These are phyloP conservation scores for Corydoras sp. DNA, from an alignment of 2,113 vertebrate genomes.

Conservation along the genomic window DNA sequence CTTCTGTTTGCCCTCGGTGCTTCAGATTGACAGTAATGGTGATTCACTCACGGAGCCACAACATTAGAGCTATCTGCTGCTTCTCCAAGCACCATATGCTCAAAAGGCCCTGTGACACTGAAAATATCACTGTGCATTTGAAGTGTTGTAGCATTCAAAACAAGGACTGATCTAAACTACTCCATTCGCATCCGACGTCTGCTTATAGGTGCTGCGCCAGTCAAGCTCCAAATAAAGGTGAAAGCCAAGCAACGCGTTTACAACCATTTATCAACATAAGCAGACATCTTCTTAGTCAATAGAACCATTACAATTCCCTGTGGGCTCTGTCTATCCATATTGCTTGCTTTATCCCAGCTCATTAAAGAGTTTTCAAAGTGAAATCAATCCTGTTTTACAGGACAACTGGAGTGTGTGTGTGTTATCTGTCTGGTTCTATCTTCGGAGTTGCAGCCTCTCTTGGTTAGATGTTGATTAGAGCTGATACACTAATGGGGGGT, in stretches of 20 bases:
- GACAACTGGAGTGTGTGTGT: not conserved
- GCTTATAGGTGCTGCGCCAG: not conserved
- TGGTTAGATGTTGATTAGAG: too few relatives aligned
- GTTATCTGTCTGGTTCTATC: too few relatives aligned
- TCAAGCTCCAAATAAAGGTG: conserved; percentile 30
- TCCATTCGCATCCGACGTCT: not conserved
- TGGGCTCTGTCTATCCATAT: conserved; percentile 42
- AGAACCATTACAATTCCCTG: conserved; percentile 48
- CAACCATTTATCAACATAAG: conserved; percentile 45
- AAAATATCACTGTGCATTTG: not conserved
- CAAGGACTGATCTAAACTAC: too few relatives aligned
- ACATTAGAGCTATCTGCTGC: not conserved
- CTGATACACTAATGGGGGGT: too few relatives aligned
- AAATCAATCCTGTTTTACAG: conserved; percentile 49
- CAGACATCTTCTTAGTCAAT: conserved; percentile 49
- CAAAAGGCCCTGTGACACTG: not conserved
- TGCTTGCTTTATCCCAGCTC: conserved; percentile 45
- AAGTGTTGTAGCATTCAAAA: too few relatives aligned
- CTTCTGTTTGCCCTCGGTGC: not conserved
- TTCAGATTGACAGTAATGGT: not conserved
- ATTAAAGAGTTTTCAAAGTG: conserved; percentile 50
- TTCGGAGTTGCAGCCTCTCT: too few relatives aligned
- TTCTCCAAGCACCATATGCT: not conserved
- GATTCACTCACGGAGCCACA: not conserved
- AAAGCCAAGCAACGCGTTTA: conserved; percentile 31